Evolutionary conservation across 2,888 invertebrate species (phyloP), one percentile per base, ranked within the genome.

Genomic region (Ecliptopera silaceata): DNA sequence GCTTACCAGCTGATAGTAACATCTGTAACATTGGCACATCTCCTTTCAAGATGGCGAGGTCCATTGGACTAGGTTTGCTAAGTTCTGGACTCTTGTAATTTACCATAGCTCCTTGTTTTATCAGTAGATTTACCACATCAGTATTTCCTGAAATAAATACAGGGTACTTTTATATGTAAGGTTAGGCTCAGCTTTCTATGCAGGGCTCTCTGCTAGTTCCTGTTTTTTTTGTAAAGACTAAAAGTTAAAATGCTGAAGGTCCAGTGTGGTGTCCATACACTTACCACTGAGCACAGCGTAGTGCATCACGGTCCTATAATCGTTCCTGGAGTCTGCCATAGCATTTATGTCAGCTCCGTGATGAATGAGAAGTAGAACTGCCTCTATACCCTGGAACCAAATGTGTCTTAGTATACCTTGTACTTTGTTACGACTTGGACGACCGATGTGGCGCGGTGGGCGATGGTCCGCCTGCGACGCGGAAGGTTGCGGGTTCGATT

Each of bases 301-400:
- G 78, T 98, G 97, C 75, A 98, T 91, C 2, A 97, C 97, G 1
- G 97, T 97, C 56, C 97, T 92, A 77, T 94, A 96, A 75, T 97
- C 97, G 75, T 97, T 96, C 57, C 97, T 92, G n/a, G 95, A 94
- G 72, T 97, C 96, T 0, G 97, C 94, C 89, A 95, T 94, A 3
- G 96, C 95, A 81, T 97, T 97, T 1, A 97, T 95, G 72, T 97
- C 95, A 0, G 97, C 98, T 0, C 97, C 97, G 75, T 95, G 93
- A 68, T 94, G 95, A 65, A 97, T 86, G 31, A 98, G 88, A 10
- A 97, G 86, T 52, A 96, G 85, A 0, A 96, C 96, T 0, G 96
- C 93, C 47, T 95, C 94, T 80, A 95, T 94, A 49, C 96, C 95
- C 95, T 54, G 42, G 13, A 36, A 54, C 6, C 3, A 2, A 10